Evolutionary conservation across 2,797 vertebrate species (phyloP), one percentile per base, ranked within the genome.

Genomic region (Malurus splendens): DNA sequence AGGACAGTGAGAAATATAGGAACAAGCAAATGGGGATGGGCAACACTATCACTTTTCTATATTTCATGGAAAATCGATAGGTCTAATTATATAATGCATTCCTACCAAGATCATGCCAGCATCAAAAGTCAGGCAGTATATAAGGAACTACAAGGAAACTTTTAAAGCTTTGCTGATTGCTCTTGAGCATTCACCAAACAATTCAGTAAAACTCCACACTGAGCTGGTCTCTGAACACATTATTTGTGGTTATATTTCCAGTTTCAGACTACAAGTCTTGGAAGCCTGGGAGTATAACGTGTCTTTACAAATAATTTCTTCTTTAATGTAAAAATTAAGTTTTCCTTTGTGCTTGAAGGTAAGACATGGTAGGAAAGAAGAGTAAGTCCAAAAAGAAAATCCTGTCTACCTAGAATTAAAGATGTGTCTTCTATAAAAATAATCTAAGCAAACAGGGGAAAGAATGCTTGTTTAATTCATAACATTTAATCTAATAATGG

Each of bases 401-500:
- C 7, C 61, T 77, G 25, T 65, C 39, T 85, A 74, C 50, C 20
- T 38, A 20, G 28, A 80, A 84, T 60, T 84, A 59, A 86, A 94
- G 30, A 72, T 10, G 11, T 18, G 3, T 38, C 42, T 78, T 86
- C 38, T 30, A 11, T 36, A 84, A 57, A 38, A 86, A 70, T 14
- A 93, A 59, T n/a, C 36, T 64, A 71, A 57, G 83, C 47, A 90
- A 82, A 90, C 16, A 76, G 12, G 7, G 42, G 70, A 80, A 79
- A 86, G 15, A 77, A 59, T 51, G 82, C 30, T 65, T 70, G 28
- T 36, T 62, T 90, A 84, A 88, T 75, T 64, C 54, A 11, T 45
- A 86, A 64, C 30, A 85, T 54, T 82, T 71, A 67, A 70, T 84
- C 57, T 92, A 89, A 93, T 59, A 80, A 80, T 20, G 24, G 57